phyloP scores from a whole-genome alignment of 2,797 vertebrate genomes.

The Ateles fusciceps region DNA sequence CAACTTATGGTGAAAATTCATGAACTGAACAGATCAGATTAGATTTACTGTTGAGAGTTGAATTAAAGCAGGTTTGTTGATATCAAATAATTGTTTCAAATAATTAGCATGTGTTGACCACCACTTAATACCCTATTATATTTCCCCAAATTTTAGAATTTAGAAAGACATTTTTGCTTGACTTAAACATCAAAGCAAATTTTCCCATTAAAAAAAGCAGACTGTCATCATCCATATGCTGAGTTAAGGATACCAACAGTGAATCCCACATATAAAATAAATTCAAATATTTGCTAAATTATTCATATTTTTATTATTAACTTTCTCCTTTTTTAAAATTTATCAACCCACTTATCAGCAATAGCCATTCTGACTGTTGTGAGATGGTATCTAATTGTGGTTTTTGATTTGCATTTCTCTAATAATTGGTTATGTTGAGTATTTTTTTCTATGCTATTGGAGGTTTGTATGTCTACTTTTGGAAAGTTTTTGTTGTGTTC shows the following conservation, averaged over 20 bases:
- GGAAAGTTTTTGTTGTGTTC: too few relatives aligned
- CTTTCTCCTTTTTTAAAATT: background rate
- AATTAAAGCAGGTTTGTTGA: background rate
- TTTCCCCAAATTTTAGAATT: background rate
- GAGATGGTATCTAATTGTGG: too few relatives aligned
- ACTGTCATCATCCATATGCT: background rate
- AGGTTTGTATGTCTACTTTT: too few relatives aligned
- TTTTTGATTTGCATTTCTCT: too few relatives aligned
- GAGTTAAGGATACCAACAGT: background rate
- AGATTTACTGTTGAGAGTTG: background rate
- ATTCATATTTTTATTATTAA: background rate
- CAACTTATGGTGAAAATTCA: background rate
- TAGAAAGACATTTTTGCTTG: background rate
- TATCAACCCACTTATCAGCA: background rate
- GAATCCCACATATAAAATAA: background rate
- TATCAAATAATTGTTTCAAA: conserved; percentile 9
- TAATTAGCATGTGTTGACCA: background rate
- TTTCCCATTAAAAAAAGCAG: background rate
- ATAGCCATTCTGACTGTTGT: too few relatives aligned
- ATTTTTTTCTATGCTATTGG: too few relatives aligned
- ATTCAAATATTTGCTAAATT: background rate
- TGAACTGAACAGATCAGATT: background rate
- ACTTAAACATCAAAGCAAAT: background rate
- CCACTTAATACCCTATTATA: background rate
- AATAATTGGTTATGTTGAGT: too few relatives aligned